Conservation (phyloP, 2,888 invertebrate genomes). For the Eubasilissa splendida region DNA sequence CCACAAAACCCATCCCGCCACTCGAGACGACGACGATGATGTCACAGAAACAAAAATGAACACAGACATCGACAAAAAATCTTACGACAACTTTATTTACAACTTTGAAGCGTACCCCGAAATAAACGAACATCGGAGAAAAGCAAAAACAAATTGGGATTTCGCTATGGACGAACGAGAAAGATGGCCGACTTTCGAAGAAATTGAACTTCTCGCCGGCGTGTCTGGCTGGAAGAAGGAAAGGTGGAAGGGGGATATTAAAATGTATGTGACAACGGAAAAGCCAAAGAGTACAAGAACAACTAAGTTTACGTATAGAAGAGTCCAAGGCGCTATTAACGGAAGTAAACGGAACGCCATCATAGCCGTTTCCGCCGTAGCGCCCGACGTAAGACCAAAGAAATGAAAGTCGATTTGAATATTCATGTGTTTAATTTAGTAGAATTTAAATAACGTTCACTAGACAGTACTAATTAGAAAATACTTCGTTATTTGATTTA, state of each 20-base stretch:
- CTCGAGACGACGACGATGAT: slow-evolving; percentile 35
- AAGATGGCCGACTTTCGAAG: slow-evolving; percentile 56
- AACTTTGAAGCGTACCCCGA: not conserved
- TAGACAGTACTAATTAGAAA: not conserved
- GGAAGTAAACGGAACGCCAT: slow-evolving; percentile 57
- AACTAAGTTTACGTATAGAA: slow-evolving; percentile 55
- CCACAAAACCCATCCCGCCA: slow-evolving; percentile 41
- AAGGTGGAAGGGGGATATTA: slow-evolving; percentile 53
- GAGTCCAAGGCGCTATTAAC: slow-evolving; percentile 51
- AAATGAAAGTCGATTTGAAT: slow-evolving; percentile 43
- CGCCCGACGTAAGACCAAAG: slow-evolving; percentile 50
- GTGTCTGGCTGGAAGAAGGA: slow-evolving; percentile 56
- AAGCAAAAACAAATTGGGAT: slow-evolving; percentile 17
- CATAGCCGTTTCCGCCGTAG: slow-evolving; percentile 56
- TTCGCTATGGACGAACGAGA: slow-evolving; percentile 29
- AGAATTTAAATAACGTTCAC: not conserved
- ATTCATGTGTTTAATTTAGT: slow-evolving; percentile 21
- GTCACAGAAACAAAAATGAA: slow-evolving; percentile 10
- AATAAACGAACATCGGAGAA: not conserved
- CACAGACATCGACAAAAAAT: not conserved
- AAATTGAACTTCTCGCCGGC: slow-evolving; percentile 56
- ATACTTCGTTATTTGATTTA: no score
- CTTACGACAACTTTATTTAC: slow-evolving; percentile 17
- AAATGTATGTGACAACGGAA: slow-evolving; percentile 40
- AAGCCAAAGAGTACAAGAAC: slow-evolving; percentile 53